phyloP scores from a whole-genome alignment of 1,140 invertebrate genomes.

The Solenopsis invicta region DNA sequence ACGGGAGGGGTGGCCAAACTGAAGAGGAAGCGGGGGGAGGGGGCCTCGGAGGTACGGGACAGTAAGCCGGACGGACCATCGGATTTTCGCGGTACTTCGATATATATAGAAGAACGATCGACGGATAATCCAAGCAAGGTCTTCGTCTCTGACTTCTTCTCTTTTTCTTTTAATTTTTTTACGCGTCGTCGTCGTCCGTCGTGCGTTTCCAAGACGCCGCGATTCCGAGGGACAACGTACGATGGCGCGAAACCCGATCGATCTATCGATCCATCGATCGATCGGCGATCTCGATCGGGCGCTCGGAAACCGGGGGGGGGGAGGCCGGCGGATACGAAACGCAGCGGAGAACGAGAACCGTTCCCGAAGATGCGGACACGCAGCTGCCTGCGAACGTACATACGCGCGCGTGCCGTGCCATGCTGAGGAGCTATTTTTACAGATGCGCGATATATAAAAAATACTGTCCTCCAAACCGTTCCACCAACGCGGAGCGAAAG shows the following conservation, averaged over 20 bases:
- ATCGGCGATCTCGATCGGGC: neutral
- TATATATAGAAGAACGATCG: conserved; percentile 64
- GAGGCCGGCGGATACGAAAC: conserved; percentile 56
- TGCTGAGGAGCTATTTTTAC: conserved; percentile 41
- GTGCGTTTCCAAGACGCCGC: conserved; percentile 50
- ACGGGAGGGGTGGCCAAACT: conserved; percentile 65
- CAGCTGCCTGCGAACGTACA: conserved; percentile 16
- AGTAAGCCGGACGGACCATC: conserved; percentile 76
- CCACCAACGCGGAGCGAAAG: conserved; percentile 11
- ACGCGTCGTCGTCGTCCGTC: conserved; percentile 69
- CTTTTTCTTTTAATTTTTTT: conserved; percentile 39
- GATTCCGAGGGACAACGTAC: conserved; percentile 54
- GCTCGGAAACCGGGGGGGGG: conserved; percentile 48
- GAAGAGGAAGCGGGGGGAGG: conserved; percentile 55
- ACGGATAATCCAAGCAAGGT: conserved; percentile 56
- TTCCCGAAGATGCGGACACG: conserved; percentile 52
- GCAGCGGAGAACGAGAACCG: conserved; percentile 66
- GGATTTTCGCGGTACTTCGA: conserved; percentile 57
- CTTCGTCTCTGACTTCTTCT: conserved; percentile 40
- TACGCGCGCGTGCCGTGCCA: neutral
- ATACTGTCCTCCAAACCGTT: conserved; percentile 3
- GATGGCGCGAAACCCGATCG: conserved; percentile 25
- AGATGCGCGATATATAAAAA: conserved; percentile 32
- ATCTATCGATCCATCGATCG: conserved; percentile 14
- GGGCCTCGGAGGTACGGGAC: conserved; percentile 65